These are phyloP conservation scores for Coluber constrictor DNA, from an alignment of 2,797 vertebrate genomes.

Conservation along the genomic window DNA sequence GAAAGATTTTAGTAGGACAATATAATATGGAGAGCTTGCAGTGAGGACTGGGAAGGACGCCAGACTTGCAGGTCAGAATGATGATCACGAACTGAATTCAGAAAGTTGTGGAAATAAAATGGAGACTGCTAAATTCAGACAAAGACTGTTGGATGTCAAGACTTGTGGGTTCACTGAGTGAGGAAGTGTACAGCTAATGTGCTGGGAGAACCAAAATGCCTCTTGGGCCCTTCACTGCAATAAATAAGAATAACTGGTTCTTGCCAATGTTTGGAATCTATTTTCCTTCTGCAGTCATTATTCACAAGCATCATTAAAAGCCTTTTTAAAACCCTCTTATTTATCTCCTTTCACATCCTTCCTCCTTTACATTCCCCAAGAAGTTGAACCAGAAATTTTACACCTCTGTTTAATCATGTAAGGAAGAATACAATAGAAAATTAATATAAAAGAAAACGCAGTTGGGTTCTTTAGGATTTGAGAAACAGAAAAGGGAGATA, in stretches of 20 bases:
- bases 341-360: not conserved
- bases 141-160: not conserved
- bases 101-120: not conserved
- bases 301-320: constrained; percentile 15
- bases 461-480: constrained; percentile 24
- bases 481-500: not conserved
- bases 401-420: not conserved
- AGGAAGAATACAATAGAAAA: not conserved
- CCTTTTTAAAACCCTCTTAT: not conserved
- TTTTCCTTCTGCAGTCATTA: constrained; percentile 18
- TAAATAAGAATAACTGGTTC: not conserved
- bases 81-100: not conserved
- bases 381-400: constrained; percentile 1
- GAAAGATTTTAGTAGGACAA: not conserved
- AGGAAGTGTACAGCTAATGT: not conserved
- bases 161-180: not conserved
- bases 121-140: not conserved
- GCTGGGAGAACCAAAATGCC: not conserved
- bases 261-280: constrained; percentile 6
- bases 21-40: not conserved
- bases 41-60: not conserved
- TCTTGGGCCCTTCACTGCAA: not conserved
- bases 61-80: not conserved
- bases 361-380: constrained; percentile 6
- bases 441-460: not conserved